Evolutionary conservation across 2,888 invertebrate genomes (phyloP).

Genomic region (Eilema depressum): DNA sequence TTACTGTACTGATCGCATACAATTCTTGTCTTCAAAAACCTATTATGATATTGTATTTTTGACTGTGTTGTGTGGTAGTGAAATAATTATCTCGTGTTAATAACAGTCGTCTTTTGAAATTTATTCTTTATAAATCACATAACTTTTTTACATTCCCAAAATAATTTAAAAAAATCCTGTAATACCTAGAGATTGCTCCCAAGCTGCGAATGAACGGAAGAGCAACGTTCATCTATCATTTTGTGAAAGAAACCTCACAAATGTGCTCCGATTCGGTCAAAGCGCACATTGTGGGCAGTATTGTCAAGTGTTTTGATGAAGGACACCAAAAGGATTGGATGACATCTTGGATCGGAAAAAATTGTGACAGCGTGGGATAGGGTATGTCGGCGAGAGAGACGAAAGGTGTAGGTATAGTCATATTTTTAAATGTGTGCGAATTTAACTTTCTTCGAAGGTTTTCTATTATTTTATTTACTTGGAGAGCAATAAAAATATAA

Average conservation of each 20-base stretch:
- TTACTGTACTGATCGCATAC: conserved; percentile 38
- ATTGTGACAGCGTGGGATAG: conserved; percentile 81
- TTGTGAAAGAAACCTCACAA: conserved; percentile 66
- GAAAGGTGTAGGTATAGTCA: conserved; percentile 7
- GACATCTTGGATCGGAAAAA: conserved; percentile 73
- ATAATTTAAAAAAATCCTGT: background rate
- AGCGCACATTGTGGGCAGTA: conserved; percentile 75
- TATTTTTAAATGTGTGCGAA: background rate
- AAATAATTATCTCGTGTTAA: background rate
- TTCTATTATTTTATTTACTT: background rate
- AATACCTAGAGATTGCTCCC: background rate
- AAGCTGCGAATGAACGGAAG: conserved; percentile 46
- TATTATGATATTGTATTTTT: conserved; percentile 13
- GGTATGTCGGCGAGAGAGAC: conserved; percentile 25
- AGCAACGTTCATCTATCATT: conserved; percentile 54
- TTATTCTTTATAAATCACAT: background rate
- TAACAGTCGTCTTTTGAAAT: background rate
- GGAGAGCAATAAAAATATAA: conserved; percentile 1
- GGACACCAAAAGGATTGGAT: conserved; percentile 78
- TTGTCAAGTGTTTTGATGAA: conserved; percentile 66
- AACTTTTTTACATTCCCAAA: background rate
- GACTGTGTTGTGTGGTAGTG: conserved; percentile 12
- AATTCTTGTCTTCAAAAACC: conserved; percentile 16
- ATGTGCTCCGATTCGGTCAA: conserved; percentile 82
- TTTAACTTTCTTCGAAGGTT: background rate